Conservation (phyloP, 2,888 invertebrate genomes). For the Acrobasis suavella region DNA sequence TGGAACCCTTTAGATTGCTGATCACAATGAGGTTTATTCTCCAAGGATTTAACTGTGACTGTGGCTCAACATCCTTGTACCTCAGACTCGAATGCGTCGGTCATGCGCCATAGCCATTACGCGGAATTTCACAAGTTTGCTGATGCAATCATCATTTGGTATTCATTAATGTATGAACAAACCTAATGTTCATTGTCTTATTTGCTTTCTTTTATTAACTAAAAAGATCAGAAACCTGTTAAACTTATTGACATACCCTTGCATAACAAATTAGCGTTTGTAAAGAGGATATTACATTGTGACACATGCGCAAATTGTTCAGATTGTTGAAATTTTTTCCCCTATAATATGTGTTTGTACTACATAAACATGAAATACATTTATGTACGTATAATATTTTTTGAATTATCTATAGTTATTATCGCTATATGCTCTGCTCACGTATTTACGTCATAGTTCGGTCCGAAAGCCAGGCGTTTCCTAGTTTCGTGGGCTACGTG, state of each 20-base stretch:
- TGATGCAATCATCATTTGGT: constrained; percentile 16
- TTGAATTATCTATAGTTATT: neutral
- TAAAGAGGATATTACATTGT: neutral
- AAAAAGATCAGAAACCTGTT: neutral
- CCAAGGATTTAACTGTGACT: neutral
- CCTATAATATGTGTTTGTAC: neutral
- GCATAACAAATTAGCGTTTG: neutral
- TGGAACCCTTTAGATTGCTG: neutral
- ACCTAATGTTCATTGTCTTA: too few species aligned
- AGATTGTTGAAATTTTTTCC: neutral
- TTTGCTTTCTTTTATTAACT: neutral
- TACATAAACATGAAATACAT: neutral
- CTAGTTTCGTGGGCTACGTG: constrained; percentile 21
- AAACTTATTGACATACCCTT: neutral
- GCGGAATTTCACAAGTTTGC: constrained; percentile 18
- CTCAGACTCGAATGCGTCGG: constrained; percentile 13
- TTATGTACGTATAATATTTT: neutral
- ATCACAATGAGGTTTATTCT: constrained; percentile 9
- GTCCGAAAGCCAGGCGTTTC: constrained; percentile 12
- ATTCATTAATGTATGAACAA: neutral
- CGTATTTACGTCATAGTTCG: constrained; percentile 11
- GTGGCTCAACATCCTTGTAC: neutral
- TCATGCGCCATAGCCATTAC: constrained; percentile 16
- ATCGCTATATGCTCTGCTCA: neutral
- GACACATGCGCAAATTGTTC: neutral